Base-by-base conservation (phyloP, 2,888 invertebrate genomes). In the Heliothis peltigera region DNA sequence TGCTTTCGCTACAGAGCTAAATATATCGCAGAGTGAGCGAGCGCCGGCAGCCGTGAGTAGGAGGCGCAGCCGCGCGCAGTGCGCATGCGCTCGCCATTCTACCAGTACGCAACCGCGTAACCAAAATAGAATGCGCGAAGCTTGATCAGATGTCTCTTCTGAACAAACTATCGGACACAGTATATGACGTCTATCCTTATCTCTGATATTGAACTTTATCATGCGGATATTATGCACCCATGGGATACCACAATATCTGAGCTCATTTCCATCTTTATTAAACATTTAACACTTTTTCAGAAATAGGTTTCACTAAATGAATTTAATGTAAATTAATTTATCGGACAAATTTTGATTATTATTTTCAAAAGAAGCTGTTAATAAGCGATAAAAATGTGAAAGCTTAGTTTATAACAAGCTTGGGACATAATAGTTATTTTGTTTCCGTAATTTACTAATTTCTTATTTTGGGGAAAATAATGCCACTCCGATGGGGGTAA, bases 1-100 rank as follows among this genome's bases (percentile, higher is more conserved):
- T 92, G 92, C 90, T 93, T 93, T 92, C 89, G 93, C 88, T 91
- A 85, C 84, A 82, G 75, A 86, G 87, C 94, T 94, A 94, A 93
- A 92, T 92, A 91, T 93, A 94, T 81, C 90, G 70, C 79, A 77
- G 80, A 78, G 68, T 68, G 84, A 75, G 79, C 68, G 78, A 75
- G 76, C 74, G 74, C 82, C 58, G 83, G 71, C 72, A 64, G 72
- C 75, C 78, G 74, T 65, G 80, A 83, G 84, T 82, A 73, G 57
- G 64, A 64, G 70, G 65, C 54, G 69, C 76, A 77, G 65, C 59
- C 79, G 72, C 75, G 52, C 77, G 77, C 80, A 54, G 75, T 54
- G 62, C 74, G 78, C 78, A 64, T 70, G 76, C 70, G 70, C 75
- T 64, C 59, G 64, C 63, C 52, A 56, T 59, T 63, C 72, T 70